Evolutionary conservation across 1,140 invertebrate species (phyloP).

Genomic region (Odontomachus brunneus): DNA sequence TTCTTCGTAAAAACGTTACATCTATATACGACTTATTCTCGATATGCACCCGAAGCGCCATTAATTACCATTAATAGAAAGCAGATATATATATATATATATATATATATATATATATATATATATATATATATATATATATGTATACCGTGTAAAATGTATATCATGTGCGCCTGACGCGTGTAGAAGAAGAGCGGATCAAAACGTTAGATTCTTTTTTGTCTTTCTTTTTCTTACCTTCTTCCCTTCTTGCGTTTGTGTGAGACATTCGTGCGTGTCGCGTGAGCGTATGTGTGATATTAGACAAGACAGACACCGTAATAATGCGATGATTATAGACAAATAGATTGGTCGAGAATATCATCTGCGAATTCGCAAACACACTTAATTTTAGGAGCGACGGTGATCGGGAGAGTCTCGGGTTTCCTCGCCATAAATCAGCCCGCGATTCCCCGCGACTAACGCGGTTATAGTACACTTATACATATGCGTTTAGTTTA

Average conservation of each 20-base stretch:
- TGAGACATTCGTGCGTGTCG: slow-evolving; percentile 29
- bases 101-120: not conserved
- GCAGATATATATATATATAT: slow-evolving; percentile 39
- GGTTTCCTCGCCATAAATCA: slow-evolving; percentile 43
- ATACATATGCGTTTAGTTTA: slow-evolving; percentile 33
- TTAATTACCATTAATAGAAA: slow-evolving; percentile 68
- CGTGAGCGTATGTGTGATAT: slow-evolving; percentile 37
- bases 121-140: not conserved
- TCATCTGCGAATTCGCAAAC: slow-evolving; percentile 64
- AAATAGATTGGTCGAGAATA: slow-evolving; percentile 82
- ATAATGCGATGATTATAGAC: slow-evolving; percentile 73
- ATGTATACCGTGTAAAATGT: not conserved
- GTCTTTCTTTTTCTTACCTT: not conserved
- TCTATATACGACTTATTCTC: slow-evolving; percentile 59
- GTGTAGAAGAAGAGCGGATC: slow-evolving; percentile 40
- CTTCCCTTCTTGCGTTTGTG: slow-evolving; percentile 3
- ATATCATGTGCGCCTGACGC: slow-evolving; percentile 17
- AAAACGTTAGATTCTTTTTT: slow-evolving; percentile 39
- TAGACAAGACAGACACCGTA: slow-evolving; percentile 37
- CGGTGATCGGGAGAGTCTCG: slow-evolving; percentile 18
- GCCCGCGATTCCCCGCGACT: slow-evolving; percentile 16
- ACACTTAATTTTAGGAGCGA: slow-evolving; percentile 57
- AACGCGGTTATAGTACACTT: slow-evolving; percentile 63
- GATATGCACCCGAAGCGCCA: slow-evolving; percentile 64
- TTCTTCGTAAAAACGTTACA: slow-evolving; percentile 69